These are phyloP conservation scores for Auanema sp. DNA, from an alignment of 2,888 invertebrate genomes.

Conservation along the genomic window DNA sequence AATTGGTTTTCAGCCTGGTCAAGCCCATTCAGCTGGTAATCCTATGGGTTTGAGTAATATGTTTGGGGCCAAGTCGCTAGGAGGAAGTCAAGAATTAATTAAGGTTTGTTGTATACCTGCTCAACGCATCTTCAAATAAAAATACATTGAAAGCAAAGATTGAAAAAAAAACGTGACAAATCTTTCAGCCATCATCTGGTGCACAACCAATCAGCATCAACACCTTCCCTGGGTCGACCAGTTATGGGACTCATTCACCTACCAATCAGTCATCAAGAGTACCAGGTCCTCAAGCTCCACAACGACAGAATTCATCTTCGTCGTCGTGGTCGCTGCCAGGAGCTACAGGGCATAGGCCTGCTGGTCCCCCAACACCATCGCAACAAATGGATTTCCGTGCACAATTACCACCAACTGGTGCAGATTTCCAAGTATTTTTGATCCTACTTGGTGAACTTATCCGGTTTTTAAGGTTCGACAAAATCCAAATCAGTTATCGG, in stretches of 20 bases:
- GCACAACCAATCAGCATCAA: no score
- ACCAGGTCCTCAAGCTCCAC: no score
- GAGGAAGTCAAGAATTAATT: conserved; percentile 18
- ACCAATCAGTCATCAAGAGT: no score
- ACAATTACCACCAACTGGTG: conserved; percentile 16
- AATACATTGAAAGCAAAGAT: no score
- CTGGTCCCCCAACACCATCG: conserved; percentile 38
- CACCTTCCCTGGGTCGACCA: no score
- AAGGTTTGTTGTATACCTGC: conserved; percentile 1
- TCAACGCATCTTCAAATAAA: no score
- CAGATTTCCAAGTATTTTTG: conserved; percentile 15
- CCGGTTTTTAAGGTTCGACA: background rate
- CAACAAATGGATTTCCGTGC: conserved; percentile 35
- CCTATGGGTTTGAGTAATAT: conserved; percentile 8
- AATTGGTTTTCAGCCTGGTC: conserved; percentile 7
- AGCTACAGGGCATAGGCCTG: conserved; percentile 16
- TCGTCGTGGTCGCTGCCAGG: conserved; percentile 18
- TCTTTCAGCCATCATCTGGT: no score
- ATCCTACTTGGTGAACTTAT: background rate
- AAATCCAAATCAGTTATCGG: conserved; percentile 5
- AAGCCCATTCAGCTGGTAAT: conserved; percentile 6
- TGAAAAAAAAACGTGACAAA: no score
- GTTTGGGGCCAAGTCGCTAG: conserved; percentile 12
- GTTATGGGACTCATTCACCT: no score
- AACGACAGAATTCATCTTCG: conserved; percentile 10